Evolutionary conservation across 2,113 vertebrate genomes (phyloP), one percentile per base, ranked within the genome.

Genomic region (Coturnix japonica): DNA sequence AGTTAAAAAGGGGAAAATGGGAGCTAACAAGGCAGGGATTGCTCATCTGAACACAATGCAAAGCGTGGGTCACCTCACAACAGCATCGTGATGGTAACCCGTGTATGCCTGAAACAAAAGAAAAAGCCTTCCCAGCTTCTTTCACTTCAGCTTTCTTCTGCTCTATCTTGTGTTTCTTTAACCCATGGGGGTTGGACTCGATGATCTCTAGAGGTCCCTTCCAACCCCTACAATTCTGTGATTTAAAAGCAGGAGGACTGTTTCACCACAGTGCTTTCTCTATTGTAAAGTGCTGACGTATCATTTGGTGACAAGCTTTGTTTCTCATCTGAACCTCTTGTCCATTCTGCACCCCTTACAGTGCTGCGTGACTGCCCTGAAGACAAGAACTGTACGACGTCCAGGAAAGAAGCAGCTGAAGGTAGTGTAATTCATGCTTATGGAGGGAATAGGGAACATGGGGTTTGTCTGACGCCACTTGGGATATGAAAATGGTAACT

Each of bases 221-320:
- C n/a, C n/a, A n/a, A n/a, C n/a, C n/a, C n/a, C n/a, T n/a, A n/a
- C n/a, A n/a, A n/a, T n/a, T n/a, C n/a, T n/a, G n/a, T n/a, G n/a
- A 19, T 47, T 30, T 37, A n/a, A 20, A 26, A 0, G 0, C 31
- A 22, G 28, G n/a, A 26, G 64, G 57, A 20, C 23, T 54, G 0
- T 71, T 78, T 37, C 33, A 61, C 22, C 11, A 18, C 26, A 61
- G 1, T 0, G 1, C 37, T 33, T 59, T 79, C 0, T 1, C 65
- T 81, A 20, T 12, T 67, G 33, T 6, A 64, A 67, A 63, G 73
- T 49, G 23, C 11, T 20, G 30, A 26, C 30, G 22, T 59, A 39
- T 28, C 51, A 28, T 28, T 28, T 12, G 33, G 23, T 43, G 85
- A 31, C 26, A 80, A 47, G 6, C 5, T 60, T 60, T 14, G n/a